phyloP scores from a whole-genome alignment of 2,888 invertebrate genomes.

The Athalia rosae region DNA sequence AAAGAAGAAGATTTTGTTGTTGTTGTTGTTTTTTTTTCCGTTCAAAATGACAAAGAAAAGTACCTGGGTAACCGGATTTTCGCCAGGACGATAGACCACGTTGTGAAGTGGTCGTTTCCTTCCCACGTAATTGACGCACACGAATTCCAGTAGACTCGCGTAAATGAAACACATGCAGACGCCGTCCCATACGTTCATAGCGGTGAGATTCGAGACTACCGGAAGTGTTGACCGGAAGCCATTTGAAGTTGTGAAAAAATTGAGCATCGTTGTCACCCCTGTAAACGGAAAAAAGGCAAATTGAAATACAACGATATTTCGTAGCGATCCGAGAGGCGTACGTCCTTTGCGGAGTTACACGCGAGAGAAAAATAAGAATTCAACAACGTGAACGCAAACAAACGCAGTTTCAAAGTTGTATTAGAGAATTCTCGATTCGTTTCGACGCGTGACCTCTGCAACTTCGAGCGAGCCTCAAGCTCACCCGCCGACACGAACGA shows the following conservation, averaged over 20 bases:
- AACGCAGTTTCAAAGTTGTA: neutral
- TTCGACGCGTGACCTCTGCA: no score
- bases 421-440: no score
- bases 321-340: no score
- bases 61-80: slow-evolving; percentile 94
- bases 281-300: slow-evolving; percentile 64
- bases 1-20: slow-evolving; percentile 14
- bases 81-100: slow-evolving; percentile 91
- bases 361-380: neutral
- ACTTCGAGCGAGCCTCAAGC: no score
- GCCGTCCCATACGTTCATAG: slow-evolving; percentile 98
- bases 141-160: slow-evolving; percentile 94
- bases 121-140: slow-evolving; percentile 96
- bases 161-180: slow-evolving; percentile 98
- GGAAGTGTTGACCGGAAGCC: slow-evolving; percentile 94
- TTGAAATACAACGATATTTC: no score
- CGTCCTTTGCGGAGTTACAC: neutral
- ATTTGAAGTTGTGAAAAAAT: slow-evolving; percentile 97
- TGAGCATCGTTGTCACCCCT: slow-evolving; percentile 98
- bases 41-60: slow-evolving; percentile 47
- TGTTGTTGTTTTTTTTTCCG: neutral
- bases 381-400: neutral
- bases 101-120: slow-evolving; percentile 92
- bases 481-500: neutral
- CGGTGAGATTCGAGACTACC: slow-evolving; percentile 94